Evolutionary conservation across 1,140 invertebrate species (phyloP), one percentile per base, ranked within the genome.

Genomic region (Vollenhovia emeryi): DNA sequence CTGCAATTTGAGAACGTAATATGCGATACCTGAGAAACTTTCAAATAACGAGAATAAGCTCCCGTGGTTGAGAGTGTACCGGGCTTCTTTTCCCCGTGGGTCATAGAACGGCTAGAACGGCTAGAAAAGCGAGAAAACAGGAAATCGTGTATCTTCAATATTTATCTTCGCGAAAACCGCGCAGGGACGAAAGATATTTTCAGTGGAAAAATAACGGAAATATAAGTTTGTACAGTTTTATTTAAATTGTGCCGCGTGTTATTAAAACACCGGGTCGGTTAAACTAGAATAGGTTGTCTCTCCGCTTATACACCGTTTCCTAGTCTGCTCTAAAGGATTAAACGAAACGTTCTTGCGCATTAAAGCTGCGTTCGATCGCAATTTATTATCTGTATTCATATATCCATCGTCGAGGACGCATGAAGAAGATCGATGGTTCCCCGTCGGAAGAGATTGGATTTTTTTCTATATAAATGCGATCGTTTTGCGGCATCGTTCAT

Each of bases 391-490:
- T 50, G 36, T 52, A 48, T 74, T 73, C 55, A 57, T 57, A 48
- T 87, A 84, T 30, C 80, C 45, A 52, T 59, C 80, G 71, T 76
- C 33, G n/a, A 21, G 48, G 64, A 52, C 69, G 45, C 18, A 27
- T 50, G 24, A 82, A 7, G 62, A 88, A 89, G 86, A 89, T 89
- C 86, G 87, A 89, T 88, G 75, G 71, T 60, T 30, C 40, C 2
- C 45, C 18, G 50, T 74, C 64, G 60, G 48, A 57, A 43, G 62
- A 88, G 84, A 89, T 89, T 88, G 83, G 83, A 86, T 82, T 89
- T 85, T 80, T 87, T 52, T 50, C 11, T 52, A 27, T 43, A 33
- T 40, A 27, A 75, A 52, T 40, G 21, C 57, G 11, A 15, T 62
- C 43, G 21, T 50, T 66, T 50, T 15, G 40, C 40, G 52, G 62